Evolutionary conservation across 2,888 invertebrate genomes (phyloP).

Genomic region (Rhagonycha fulva): DNA sequence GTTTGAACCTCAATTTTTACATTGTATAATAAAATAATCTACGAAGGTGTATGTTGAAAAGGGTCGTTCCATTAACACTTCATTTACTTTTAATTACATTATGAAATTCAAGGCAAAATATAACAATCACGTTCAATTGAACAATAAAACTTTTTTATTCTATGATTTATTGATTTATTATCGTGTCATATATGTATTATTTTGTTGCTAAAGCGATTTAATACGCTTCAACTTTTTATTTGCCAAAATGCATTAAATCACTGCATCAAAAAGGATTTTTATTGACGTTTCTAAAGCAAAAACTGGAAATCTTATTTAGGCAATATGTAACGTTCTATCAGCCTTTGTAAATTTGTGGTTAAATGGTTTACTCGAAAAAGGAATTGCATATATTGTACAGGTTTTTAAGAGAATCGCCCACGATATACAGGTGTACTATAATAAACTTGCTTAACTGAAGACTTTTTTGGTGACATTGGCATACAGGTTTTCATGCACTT

Average conservation of each 20-base stretch:
- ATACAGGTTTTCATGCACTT: constrained; percentile 12
- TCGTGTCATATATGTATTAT: background rate
- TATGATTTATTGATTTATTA: background rate
- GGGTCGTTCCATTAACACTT: background rate
- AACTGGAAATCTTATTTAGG: background rate
- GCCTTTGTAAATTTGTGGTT: background rate
- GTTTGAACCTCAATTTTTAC: background rate
- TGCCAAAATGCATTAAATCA: background rate
- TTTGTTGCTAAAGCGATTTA: background rate
- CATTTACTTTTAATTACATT: background rate
- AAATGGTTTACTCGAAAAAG: constrained; percentile 3
- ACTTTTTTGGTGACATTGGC: constrained; percentile 23
- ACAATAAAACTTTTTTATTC: background rate
- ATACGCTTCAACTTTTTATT: background rate
- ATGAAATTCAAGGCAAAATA: background rate
- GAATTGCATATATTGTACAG: constrained; percentile 4
- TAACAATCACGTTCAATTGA: background rate
- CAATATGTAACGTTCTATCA: background rate
- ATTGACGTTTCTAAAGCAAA: background rate
- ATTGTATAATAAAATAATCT: background rate
- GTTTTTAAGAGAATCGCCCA: constrained; percentile 17
- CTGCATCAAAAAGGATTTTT: background rate
- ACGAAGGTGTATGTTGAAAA: background rate
- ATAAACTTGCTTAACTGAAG: constrained; percentile 7
- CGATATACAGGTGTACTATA: constrained; percentile 14